phyloP scores from a whole-genome alignment of 2,113 vertebrate species.

The Gambusia holbrooki region DNA sequence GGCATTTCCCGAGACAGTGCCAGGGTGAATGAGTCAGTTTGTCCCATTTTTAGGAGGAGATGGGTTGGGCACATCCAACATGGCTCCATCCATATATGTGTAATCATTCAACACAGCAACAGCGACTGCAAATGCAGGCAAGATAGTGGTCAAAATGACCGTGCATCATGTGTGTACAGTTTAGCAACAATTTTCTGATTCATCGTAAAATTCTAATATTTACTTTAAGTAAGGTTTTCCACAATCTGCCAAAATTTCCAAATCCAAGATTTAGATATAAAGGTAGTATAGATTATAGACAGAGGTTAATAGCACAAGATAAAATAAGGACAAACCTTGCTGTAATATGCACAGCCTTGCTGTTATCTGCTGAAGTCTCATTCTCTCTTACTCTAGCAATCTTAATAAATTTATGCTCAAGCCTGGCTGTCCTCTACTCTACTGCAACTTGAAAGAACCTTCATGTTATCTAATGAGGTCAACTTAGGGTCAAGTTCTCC shows the following conservation, averaged over 20 bases:
- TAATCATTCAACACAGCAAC: constrained; percentile 5
- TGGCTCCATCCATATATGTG: constrained; percentile 30
- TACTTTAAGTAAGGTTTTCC: neutral
- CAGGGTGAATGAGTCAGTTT: constrained; percentile 69
- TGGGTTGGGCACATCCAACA: constrained; percentile 34
- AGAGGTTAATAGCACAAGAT: too few relatives aligned
- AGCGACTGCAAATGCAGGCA: constrained; percentile 48
- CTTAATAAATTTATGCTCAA: too few relatives aligned
- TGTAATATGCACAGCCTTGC: too few relatives aligned
- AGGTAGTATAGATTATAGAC: too few relatives aligned
- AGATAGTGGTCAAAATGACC: constrained; percentile 45
- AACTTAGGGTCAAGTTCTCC: neutral
- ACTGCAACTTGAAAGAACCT: neutral
- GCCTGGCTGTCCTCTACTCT: too few relatives aligned
- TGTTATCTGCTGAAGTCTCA: too few relatives aligned
- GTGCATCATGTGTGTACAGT: neutral
- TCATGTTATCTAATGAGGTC: neutral
- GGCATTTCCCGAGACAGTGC: constrained; percentile 50
- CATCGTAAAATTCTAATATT: neutral
- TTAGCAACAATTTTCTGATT: neutral
- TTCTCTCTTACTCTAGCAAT: too few relatives aligned
- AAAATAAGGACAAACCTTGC: too few relatives aligned
- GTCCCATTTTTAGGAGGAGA: constrained; percentile 38
- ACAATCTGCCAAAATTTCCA: too few relatives aligned
- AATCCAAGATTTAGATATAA: too few relatives aligned